Percentiles rank a stretch among this genome's conserved stretches.
phyloP scores from a whole-genome alignment of 2,888 invertebrate species.

The Corbicula japonica region DNA sequence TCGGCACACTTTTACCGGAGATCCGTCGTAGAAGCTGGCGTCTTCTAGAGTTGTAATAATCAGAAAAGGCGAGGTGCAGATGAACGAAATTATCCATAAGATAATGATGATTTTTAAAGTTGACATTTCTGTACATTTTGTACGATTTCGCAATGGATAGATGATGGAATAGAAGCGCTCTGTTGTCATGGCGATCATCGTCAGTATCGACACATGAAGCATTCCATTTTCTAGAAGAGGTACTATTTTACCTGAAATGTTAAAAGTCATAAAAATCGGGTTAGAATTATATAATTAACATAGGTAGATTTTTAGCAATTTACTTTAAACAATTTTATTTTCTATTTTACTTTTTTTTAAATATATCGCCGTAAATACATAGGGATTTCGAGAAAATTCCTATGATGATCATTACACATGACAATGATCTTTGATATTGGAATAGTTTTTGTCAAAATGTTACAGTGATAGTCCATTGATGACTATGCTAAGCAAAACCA shows the following conservation, averaged over 20 bases:
- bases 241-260: slow-evolving; percentile 95
- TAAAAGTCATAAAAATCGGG: no score
- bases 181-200: slow-evolving; percentile 96
- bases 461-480: no score
- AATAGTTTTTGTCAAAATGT: no score
- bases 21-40: slow-evolving; percentile 91
- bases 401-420: no score
- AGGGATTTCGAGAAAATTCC: no score
- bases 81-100: slow-evolving; percentile 85
- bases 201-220: slow-evolving; percentile 96
- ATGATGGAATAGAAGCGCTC: slow-evolving; percentile 97
- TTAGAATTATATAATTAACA: no score
- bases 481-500: no score
- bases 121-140: slow-evolving; percentile 85
- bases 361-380: no score
- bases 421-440: no score
- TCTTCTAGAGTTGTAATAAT: slow-evolving; percentile 92
- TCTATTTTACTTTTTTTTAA: no score
- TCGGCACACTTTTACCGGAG: slow-evolving; percentile 92
- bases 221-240: slow-evolving; percentile 97
- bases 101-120: slow-evolving; percentile 81
- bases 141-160: slow-evolving; percentile 91
- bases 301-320: no score
- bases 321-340: no score
- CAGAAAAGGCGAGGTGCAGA: slow-evolving; percentile 91